Evolutionary conservation across 2,888 invertebrate genomes (phyloP).

Genomic region (Drosophila anomalipes): DNA sequence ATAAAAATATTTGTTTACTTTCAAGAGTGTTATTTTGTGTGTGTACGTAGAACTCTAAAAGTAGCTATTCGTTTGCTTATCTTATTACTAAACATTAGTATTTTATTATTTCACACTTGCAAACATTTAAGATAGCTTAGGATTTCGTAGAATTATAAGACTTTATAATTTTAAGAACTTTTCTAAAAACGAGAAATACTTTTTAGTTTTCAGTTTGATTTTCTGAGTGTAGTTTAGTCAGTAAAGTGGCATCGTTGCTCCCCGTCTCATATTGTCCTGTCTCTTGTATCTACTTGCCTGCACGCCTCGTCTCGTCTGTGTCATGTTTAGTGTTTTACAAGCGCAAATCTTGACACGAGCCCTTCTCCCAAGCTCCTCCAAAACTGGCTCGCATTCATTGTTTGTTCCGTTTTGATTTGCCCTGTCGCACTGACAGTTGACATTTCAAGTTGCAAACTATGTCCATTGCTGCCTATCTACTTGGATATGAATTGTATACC

Average conservation of each 20-base stretch:
- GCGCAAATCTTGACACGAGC: conserved; percentile 69
- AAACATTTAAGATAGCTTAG: neutral
- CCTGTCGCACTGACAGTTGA: conserved; percentile 67
- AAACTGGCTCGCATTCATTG: conserved; percentile 45
- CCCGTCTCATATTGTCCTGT: neutral
- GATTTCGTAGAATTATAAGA: neutral
- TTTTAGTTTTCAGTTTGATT: neutral
- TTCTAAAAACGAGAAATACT: neutral
- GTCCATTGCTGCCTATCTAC: conserved; percentile 19
- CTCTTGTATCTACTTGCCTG: neutral
- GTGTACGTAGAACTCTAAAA: neutral
- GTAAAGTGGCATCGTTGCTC: conserved; percentile 20
- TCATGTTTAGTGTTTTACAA: conserved; percentile 75
- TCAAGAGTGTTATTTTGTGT: neutral
- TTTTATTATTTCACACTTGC: neutral
- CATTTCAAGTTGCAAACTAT: conserved; percentile 70
- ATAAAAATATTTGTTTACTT: neutral
- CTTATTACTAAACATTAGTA: neutral
- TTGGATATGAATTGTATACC: conserved; percentile 54
- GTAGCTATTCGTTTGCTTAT: neutral
- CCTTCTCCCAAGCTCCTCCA: conserved; percentile 31
- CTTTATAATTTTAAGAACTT: too few species aligned
- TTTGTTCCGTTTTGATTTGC: conserved; percentile 69
- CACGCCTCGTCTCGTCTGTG: conserved; percentile 23
- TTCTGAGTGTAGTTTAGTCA: conserved; percentile 7